Percentiles rank a stretch among this genome's conserved stretches.
phyloP scores from a whole-genome alignment of 1,140 invertebrate species.

The Drosophila oshimai region DNA sequence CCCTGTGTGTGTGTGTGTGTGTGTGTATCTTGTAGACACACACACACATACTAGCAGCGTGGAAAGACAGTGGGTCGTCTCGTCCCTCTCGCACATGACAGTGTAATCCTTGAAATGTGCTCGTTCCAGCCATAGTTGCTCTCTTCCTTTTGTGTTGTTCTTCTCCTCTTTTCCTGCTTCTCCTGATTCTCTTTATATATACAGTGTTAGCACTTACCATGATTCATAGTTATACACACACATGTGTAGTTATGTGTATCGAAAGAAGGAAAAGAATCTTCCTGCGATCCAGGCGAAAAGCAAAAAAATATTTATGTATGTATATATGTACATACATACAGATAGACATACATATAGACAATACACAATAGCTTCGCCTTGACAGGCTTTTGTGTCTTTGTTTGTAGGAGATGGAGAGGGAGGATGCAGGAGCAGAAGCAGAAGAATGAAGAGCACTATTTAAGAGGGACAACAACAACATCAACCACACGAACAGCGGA shows the following conservation, averaged over 20 bases:
- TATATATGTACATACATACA: conserved; percentile 4
- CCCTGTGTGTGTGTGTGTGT: conserved; percentile 14
- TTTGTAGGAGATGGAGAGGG: too few relatives aligned
- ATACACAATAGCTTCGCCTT: conserved; percentile 33
- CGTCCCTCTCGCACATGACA: conserved; percentile 15
- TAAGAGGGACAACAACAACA: not conserved
- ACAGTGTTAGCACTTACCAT: conserved; percentile 60
- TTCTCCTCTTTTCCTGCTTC: conserved; percentile 6
- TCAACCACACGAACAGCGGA: not conserved
- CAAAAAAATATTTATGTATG: not conserved
- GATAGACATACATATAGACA: conserved; percentile 6
- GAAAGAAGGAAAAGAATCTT: conserved; percentile 13
- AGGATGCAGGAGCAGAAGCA: not conserved
- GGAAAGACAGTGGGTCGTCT: conserved; percentile 57
- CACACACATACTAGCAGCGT: conserved; percentile 22
- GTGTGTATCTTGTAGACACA: conserved; percentile 67
- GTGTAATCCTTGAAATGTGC: conserved; percentile 30
- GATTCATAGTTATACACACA: conserved; percentile 66
- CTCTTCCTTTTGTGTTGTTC: conserved; percentile 24
- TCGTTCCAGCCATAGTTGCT: too few relatives aligned
- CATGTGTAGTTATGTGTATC: conserved; percentile 6
- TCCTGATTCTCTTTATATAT: conserved; percentile 17
- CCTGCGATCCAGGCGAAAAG: conserved; percentile 3
- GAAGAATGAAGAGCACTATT: not conserved
- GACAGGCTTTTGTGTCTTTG: conserved; percentile 38